Evolutionary conservation across 2,113 vertebrate species (phyloP), one percentile per base, ranked within the genome.

Genomic region (Dicrurus megarhynchus): DNA sequence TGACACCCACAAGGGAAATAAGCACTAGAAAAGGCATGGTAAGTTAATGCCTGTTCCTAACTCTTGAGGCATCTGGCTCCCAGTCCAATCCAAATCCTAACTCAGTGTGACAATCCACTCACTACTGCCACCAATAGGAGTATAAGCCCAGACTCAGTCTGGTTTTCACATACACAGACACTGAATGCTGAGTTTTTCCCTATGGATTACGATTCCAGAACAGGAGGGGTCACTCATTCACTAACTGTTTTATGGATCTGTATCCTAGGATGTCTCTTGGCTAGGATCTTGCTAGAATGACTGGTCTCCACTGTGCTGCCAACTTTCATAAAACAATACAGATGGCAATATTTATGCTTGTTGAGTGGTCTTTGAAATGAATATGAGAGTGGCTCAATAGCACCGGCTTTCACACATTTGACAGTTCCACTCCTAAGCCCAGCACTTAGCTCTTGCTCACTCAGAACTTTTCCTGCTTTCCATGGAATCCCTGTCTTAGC

Each of bases 311-410:
- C 64, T 71, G 26, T 60, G 56, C 79, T 94, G 95, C 93, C 85
- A 94, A 15, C 73, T 87, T 76, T 26, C 56, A 89, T 90, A 89
- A 84, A 92, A 78, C 85, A 95, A 88, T 91, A 74, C 95, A 94
- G 80, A 95, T 92, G 92, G 85, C 95, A 95, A 81, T 93, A 92
- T 74, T 96, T 86, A 88, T 84, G 70, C 89, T 90, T 6, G 2
- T 50, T 89, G 93, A 95, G 70, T 77, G 70, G 75, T 85, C 89
- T 93, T 82, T 93, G 78, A 96, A 96, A 93, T 41, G 68, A 92
- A 60, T 86, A 75, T 35, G 49, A 88, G 73, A 61, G 47, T 41
- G 28, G 68, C 64, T 88, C 67, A 47, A 71, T 27, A 85, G 70
- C 68, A 84, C 33, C 0, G 0, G 50, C 53, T 93, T 89, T 85